Evolutionary conservation across 2,113 vertebrate species (phyloP).

Genomic region (Boleophthalmus pectinirostris): DNA sequence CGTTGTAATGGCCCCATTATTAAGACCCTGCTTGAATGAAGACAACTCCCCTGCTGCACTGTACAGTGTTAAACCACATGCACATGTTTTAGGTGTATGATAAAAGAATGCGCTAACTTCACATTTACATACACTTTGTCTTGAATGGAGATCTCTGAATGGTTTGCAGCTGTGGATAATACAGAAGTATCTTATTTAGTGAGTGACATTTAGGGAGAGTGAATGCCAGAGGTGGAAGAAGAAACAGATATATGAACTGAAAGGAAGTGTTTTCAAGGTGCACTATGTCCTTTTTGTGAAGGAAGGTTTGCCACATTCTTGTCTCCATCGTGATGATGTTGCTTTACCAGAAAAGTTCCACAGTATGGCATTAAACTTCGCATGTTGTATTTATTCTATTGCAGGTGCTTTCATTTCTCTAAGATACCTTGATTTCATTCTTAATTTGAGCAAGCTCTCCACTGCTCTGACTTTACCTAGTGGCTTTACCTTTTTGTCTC

Average conservation of each 20-base stretch:
- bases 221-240: background rate
- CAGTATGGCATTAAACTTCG: too few relatives aligned
- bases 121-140: constrained; percentile 14
- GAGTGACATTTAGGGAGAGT: constrained; percentile 3
- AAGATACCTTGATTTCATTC: too few relatives aligned
- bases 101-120: background rate
- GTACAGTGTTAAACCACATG: constrained; percentile 14
- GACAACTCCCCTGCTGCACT: background rate
- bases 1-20: constrained; percentile 30
- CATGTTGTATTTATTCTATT: too few relatives aligned
- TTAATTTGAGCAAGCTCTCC: too few relatives aligned
- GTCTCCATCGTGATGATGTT: too few relatives aligned
- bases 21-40: constrained; percentile 13
- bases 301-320: too few relatives aligned
- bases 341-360: too few relatives aligned
- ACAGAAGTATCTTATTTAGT: constrained; percentile 8
- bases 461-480: too few relatives aligned
- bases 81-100: constrained; percentile 3
- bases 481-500: too few relatives aligned
- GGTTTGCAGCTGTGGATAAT: constrained; percentile 25
- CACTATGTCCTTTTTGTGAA: too few relatives aligned
- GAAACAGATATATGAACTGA: background rate
- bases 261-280: too few relatives aligned
- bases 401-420: too few relatives aligned
- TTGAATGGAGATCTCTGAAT: constrained; percentile 7